A percentile compares a stretch with the other conserved stretches of the same genome.
Conservation (phyloP, 2,113 vertebrate species). For the Antechinus flavipes region DNA sequence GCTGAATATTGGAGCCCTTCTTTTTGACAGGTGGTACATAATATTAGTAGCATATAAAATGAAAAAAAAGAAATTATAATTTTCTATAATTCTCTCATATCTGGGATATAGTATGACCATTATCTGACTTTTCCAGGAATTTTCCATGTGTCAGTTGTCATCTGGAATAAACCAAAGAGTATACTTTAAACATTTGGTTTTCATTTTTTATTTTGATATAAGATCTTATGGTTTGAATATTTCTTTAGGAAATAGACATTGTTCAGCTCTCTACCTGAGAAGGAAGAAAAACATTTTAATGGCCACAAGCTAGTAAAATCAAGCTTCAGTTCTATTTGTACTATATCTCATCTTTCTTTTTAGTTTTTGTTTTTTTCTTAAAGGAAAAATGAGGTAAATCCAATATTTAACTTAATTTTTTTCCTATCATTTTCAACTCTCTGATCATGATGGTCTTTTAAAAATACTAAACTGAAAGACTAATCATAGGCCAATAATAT, state of each 20-base stretch:
- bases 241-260: neutral
- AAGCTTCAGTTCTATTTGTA: neutral
- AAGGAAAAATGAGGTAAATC: constrained; percentile 24
- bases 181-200: neutral
- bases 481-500: constrained; percentile 86
- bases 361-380: neutral
- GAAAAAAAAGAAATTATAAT: constrained; percentile 74
- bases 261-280: neutral
- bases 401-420: constrained; percentile 28
- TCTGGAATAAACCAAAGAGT: neutral
- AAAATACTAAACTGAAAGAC: constrained; percentile 85
- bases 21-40: constrained; percentile 75
- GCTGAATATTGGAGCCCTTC: constrained; percentile 68
- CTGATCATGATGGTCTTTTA: constrained; percentile 83
- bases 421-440: constrained; percentile 74
- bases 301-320: constrained; percentile 5
- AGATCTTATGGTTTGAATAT: constrained; percentile 44
- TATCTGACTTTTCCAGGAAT: neutral
- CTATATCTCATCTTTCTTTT: neutral
- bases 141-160: neutral
- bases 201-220: neutral
- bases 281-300: constrained; percentile 32
- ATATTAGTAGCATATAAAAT: constrained; percentile 61
- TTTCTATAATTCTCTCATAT: constrained; percentile 25
- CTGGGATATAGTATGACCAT: constrained; percentile 75